These are phyloP conservation scores for Ectemnius lituratus DNA, from an alignment of 2,888 invertebrate genomes.

Conservation along the genomic window DNA sequence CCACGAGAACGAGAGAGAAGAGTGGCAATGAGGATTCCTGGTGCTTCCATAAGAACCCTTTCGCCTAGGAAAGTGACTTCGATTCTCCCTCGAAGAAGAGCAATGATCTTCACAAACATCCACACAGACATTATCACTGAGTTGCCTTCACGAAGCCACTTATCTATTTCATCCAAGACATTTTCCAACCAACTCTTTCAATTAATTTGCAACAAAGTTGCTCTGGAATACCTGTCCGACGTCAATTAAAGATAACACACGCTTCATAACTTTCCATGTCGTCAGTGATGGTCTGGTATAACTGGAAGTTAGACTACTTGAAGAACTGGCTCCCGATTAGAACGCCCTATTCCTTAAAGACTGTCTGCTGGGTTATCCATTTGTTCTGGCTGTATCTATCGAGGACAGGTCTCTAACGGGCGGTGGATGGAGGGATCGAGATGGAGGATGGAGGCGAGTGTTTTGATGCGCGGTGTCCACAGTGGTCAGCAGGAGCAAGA, in stretches of 20 bases:
- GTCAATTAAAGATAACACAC: background rate
- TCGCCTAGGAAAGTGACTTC: constrained; percentile 7
- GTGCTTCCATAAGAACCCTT: constrained; percentile 50
- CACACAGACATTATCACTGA: too few species aligned
- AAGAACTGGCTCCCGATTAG: background rate
- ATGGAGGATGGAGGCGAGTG: constrained; percentile 14
- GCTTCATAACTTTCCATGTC: background rate
- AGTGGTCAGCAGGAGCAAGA: background rate
- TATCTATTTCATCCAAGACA: background rate
- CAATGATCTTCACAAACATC: background rate
- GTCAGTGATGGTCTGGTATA: background rate
- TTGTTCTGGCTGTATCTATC: too few species aligned
- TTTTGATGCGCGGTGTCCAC: constrained; percentile 44
- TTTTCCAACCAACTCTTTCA: background rate
- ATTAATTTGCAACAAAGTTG: background rate
- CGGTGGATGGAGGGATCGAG: too few species aligned
- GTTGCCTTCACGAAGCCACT: background rate
- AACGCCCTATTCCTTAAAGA: background rate
- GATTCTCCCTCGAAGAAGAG: constrained; percentile 25
- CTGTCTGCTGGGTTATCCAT: too few species aligned
- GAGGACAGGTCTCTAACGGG: too few species aligned
- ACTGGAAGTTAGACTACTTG: background rate
- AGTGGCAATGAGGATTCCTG: constrained; percentile 47
- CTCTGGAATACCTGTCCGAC: background rate
- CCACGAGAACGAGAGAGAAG: constrained; percentile 22